phyloP scores from a whole-genome alignment of 2,113 vertebrate genomes.

The Otocyon megalotis region DNA sequence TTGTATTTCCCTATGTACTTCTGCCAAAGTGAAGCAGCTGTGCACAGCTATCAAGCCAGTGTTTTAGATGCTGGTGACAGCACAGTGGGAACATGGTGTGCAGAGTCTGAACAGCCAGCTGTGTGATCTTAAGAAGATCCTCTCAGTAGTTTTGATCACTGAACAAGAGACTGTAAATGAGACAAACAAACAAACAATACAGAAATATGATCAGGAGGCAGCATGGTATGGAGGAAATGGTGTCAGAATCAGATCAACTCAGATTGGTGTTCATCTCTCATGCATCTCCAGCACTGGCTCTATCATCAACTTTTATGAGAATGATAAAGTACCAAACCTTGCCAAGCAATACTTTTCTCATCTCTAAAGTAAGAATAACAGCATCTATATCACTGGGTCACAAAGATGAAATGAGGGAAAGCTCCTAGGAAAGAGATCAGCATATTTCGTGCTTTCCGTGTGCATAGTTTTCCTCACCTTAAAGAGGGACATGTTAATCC shows the following conservation, averaged over 20 bases:
- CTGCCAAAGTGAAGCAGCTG: slow-evolving; percentile 59
- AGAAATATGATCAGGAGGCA: neutral
- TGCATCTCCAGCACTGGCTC: neutral
- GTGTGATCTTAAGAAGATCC: neutral
- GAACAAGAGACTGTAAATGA: neutral
- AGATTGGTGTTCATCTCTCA: neutral
- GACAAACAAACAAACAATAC: neutral
- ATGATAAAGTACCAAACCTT: neutral
- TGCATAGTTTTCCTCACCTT: neutral
- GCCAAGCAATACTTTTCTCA: neutral
- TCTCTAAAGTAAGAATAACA: neutral
- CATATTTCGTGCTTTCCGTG: neutral
- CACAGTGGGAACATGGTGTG: neutral
- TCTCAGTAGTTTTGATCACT: neutral
- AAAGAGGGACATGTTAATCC: neutral
- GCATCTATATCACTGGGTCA: neutral
- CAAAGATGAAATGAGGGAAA: neutral
- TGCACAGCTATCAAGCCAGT: neutral
- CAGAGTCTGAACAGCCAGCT: neutral
- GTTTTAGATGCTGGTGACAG: neutral
- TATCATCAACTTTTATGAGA: neutral
- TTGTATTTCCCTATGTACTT: slow-evolving; percentile 32
- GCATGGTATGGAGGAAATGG: neutral
- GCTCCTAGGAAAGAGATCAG: neutral
- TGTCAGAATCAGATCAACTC: neutral